Conservation (phyloP, 1,140 invertebrate species). For the Glossosoma conforme region DNA sequence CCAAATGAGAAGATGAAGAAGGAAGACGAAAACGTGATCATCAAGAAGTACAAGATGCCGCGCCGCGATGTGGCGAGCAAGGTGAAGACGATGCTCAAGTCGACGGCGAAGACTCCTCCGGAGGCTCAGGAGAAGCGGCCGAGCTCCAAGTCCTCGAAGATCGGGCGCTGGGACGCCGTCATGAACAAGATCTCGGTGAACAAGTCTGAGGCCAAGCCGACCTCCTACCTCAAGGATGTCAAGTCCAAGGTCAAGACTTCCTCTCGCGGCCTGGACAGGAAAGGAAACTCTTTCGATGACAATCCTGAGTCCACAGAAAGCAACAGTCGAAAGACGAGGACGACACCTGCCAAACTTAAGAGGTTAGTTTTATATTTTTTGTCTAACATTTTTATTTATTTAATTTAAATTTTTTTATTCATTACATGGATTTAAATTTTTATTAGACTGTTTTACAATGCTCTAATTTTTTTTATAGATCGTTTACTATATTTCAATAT, state of each 20-base stretch:
- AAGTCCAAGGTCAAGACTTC: constrained; percentile 67
- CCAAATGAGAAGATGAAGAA: constrained; percentile 36
- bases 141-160: constrained; percentile 39
- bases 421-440: no score
- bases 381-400: no score
- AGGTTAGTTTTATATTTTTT: constrained; percentile 35
- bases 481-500: no score
- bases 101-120: constrained; percentile 45
- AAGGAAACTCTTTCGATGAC: constrained; percentile 14
- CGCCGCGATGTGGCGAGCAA: constrained; percentile 69
- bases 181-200: constrained; percentile 75
- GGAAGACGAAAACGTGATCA: constrained; percentile 51
- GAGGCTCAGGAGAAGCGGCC: constrained; percentile 44
- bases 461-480: no score
- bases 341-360: constrained; percentile 43
- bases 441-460: no score
- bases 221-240: constrained; percentile 66
- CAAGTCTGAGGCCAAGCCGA: constrained; percentile 63
- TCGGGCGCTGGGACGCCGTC: constrained; percentile 71
- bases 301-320: constrained; percentile 32
- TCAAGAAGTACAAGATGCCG: constrained; percentile 72
- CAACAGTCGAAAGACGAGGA: constrained; percentile 43
- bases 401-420: no score
- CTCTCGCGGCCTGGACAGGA: constrained; percentile 32
- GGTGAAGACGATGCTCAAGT: constrained; percentile 61